These are phyloP conservation scores for Cnemophilus loriae DNA, from an alignment of 2,113 vertebrate species.

Conservation along the genomic window DNA sequence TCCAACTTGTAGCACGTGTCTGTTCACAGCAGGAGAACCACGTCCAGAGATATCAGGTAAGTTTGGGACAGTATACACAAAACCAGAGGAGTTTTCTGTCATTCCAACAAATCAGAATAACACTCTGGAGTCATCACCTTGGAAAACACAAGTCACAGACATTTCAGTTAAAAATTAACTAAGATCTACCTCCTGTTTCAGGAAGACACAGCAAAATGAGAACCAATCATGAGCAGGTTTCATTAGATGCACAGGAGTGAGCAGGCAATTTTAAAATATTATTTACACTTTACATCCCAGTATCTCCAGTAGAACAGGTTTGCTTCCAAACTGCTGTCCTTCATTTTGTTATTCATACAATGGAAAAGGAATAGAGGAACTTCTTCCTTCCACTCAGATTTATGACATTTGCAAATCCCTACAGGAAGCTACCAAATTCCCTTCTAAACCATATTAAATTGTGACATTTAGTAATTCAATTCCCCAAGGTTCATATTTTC, in stretches of 20 bases:
- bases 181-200: neutral
- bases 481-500: neutral
- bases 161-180: neutral
- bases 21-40: too few relatives aligned
- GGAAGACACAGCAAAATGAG: neutral
- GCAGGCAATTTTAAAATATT: neutral
- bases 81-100: neutral
- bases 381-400: neutral
- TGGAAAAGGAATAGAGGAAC: neutral
- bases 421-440: neutral
- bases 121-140: neutral
- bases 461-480: neutral
- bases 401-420: neutral
- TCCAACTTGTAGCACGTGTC: neutral
- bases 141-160: neutral
- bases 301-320: constrained; percentile 11
- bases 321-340: neutral
- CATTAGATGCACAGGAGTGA: neutral
- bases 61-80: neutral
- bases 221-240: neutral
- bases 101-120: neutral
- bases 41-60: too few relatives aligned
- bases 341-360: neutral
- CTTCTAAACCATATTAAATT: neutral
- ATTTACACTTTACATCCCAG: constrained; percentile 13